Evolutionary conservation across 2,113 vertebrate genomes (phyloP).

Genomic region (Gambusia affinis): DNA sequence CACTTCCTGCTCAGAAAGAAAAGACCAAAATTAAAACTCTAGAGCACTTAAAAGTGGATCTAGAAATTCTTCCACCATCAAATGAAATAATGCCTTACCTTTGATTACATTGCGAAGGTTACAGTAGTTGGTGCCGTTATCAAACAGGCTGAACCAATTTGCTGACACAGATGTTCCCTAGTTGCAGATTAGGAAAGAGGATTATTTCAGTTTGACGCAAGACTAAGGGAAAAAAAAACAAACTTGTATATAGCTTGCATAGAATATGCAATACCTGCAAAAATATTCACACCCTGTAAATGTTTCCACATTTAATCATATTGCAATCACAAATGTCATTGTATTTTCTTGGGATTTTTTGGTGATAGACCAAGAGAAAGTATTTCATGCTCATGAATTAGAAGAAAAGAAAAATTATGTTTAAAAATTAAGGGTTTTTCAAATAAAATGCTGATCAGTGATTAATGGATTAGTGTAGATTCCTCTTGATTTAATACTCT

Average conservation of each 20-base stretch:
- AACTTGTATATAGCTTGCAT: background rate
- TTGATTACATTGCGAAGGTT: constrained; percentile 61
- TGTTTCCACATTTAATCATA: background rate
- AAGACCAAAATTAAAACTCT: background rate
- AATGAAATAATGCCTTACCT: constrained; percentile 21
- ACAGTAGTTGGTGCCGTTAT: constrained; percentile 70
- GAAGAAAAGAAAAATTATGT: background rate
- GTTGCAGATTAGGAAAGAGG: background rate
- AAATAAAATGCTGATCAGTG: no score
- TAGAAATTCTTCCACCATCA: background rate
- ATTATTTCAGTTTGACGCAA: background rate
- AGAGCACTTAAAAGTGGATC: background rate
- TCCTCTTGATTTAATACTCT: no score
- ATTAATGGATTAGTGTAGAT: no score
- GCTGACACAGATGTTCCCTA: constrained; percentile 58
- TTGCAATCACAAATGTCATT: background rate
- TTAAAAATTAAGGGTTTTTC: no score
- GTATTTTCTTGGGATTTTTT: background rate
- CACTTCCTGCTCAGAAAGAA: constrained; percentile 56
- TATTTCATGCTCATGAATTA: background rate
- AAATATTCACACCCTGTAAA: background rate
- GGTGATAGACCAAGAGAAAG: background rate
- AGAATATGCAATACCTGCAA: background rate
- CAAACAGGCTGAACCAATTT: constrained; percentile 59
- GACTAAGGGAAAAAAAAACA: background rate